Conservation (phyloP, 35 echinoderm and acorn worm genomes). For the Apostichopus japonicus region DNA sequence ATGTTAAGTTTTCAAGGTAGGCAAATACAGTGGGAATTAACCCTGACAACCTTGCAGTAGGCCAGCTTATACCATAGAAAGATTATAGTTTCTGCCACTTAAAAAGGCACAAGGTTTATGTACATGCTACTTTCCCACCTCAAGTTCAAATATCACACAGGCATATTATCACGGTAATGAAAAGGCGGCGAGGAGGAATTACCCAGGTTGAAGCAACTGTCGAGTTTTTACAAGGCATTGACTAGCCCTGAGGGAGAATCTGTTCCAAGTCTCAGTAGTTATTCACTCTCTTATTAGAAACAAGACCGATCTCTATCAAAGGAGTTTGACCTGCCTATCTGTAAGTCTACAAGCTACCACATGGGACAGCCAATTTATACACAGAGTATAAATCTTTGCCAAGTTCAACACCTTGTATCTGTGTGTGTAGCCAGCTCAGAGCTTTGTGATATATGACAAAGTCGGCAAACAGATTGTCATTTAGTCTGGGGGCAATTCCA, state of each 20-base stretch:
- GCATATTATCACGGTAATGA: neutral
- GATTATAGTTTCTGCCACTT: neutral
- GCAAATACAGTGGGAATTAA: too few species aligned
- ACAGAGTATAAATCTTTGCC: constrained; percentile 29
- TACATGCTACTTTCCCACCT: neutral
- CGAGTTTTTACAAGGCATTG: constrained; percentile 40
- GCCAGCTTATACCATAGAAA: too few species aligned
- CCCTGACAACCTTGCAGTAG: too few species aligned
- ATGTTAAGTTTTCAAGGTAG: too few species aligned
- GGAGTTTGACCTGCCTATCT: constrained; percentile 37
- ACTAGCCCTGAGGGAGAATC: constrained; percentile 33
- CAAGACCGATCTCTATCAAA: neutral
- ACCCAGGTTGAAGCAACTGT: constrained; percentile 22
- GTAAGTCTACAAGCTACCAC: constrained; percentile 13
- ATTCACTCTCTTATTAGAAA: neutral
- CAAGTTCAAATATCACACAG: constrained; percentile 26
- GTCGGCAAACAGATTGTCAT: constrained; percentile 5
- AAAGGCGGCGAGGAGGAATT: neutral
- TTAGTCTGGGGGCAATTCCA: too few species aligned
- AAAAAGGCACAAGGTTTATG: neutral
- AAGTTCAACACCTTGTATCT: constrained; percentile 22
- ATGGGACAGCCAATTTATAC: constrained; percentile 40
- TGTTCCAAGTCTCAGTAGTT: neutral
- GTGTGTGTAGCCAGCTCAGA: neutral
- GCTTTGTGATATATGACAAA: too few species aligned